phyloP scores from a whole-genome alignment of 2,797 vertebrate genomes.

The Tiaroga cobitis region DNA sequence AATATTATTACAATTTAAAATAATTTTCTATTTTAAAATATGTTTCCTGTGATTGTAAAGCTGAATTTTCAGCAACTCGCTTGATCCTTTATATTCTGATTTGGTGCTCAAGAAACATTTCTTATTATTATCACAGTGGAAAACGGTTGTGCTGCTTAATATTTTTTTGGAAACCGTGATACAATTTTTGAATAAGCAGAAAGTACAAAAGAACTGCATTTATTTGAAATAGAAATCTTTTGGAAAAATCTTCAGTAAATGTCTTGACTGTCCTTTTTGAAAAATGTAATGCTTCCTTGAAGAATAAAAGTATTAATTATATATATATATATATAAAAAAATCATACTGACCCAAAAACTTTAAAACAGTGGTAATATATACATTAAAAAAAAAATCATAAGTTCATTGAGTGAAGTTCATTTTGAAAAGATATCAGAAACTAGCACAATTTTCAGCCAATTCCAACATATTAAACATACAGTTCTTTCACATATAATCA shows the following conservation, averaged over 20 bases:
- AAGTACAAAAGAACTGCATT: too few species aligned
- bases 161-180: neutral
- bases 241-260: too few species aligned
- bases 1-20: neutral
- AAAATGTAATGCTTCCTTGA: too few species aligned
- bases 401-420: neutral
- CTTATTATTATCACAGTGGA: neutral
- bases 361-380: neutral
- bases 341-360: too few species aligned
- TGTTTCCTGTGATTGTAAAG: neutral
- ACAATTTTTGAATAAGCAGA: too few species aligned
- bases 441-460: neutral
- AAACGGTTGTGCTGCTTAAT: neutral
- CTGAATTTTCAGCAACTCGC: neutral
- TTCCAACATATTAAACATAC: neutral
- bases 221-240: too few species aligned
- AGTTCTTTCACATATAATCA: conserved; percentile 37
- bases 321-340: too few species aligned
- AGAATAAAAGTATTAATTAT: too few species aligned
- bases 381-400: neutral
- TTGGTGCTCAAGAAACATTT: neutral
- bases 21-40: neutral
- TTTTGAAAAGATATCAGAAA: neutral
- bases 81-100: neutral
- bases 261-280: too few species aligned